Conservation (phyloP, 2,797 vertebrate species). For the Rhincodon typus region DNA sequence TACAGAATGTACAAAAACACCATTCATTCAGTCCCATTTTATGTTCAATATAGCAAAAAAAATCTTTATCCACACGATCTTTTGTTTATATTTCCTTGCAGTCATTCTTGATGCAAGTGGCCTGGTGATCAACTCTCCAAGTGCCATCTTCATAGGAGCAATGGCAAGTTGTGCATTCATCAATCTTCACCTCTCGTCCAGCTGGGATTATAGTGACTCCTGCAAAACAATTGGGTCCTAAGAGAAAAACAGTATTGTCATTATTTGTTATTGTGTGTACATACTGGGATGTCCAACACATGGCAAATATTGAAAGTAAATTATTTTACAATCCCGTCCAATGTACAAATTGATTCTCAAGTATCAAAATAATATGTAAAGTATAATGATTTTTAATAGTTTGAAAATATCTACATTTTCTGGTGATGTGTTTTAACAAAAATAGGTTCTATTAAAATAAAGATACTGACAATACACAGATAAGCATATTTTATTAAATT, state of each 20-base stretch:
- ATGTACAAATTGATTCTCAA: conserved; percentile 8
- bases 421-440: background rate
- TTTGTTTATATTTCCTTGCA: conserved; percentile 78
- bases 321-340: background rate
- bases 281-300: background rate
- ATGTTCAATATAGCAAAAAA: conserved; percentile 42
- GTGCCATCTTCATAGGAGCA: conserved; percentile 96
- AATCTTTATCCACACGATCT: conserved; percentile 39
- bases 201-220: conserved; percentile 91
- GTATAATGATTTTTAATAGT: background rate
- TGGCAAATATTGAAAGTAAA: background rate
- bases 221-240: conserved; percentile 96
- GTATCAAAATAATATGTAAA: background rate
- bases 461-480: background rate
- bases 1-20: conserved; percentile 35
- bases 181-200: conserved; percentile 89
- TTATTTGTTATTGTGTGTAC: background rate
- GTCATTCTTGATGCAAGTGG: conserved; percentile 93
- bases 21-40: conserved; percentile 21
- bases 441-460: background rate
- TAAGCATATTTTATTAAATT: background rate
- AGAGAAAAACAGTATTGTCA: conserved; percentile 38
- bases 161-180: conserved; percentile 96
- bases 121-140: conserved; percentile 92
- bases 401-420: background rate